These are phyloP conservation scores for Synanthedon vespiformis DNA, from an alignment of 2,888 invertebrate genomes.

Conservation along the genomic window DNA sequence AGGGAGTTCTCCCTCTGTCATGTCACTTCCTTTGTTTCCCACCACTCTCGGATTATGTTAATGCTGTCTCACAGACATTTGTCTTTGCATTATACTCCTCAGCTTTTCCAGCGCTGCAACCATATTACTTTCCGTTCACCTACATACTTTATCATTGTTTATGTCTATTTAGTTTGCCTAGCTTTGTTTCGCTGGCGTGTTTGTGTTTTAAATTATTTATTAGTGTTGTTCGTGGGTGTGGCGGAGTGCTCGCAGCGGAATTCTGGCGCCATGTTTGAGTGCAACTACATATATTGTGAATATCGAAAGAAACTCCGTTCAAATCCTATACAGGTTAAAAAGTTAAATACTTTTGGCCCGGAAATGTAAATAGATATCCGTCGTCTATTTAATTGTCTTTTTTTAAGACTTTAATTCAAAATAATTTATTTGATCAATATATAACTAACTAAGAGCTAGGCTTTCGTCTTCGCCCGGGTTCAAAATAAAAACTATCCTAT, in stretches of 20 bases:
- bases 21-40: slow-evolving; percentile 52
- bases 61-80: slow-evolving; percentile 58
- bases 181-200: slow-evolving; percentile 3
- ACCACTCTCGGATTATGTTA: slow-evolving; percentile 57
- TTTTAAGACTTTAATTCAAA: too few species aligned
- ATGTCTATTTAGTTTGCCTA: slow-evolving; percentile 25
- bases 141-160: slow-evolving; percentile 41
- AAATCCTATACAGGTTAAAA: too few species aligned
- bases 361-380: too few species aligned
- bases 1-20: slow-evolving; percentile 17
- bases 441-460: too few species aligned
- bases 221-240: not conserved
- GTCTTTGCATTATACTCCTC: slow-evolving; percentile 53
- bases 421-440: too few species aligned
- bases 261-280: not conserved
- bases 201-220: not conserved
- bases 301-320: not conserved
- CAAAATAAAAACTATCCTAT: too few species aligned
- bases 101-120: slow-evolving; percentile 31
- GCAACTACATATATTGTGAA: not conserved
- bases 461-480: too few species aligned
- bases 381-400: too few species aligned
- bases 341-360: too few species aligned
- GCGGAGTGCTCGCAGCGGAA: not conserved
- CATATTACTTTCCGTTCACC: slow-evolving; percentile 49